Percentiles rank a stretch among this genome's conserved stretches.
Evolutionary conservation across 2,113 vertebrate genomes (phyloP).

Genomic region (Gobiocypris rarus): DNA sequence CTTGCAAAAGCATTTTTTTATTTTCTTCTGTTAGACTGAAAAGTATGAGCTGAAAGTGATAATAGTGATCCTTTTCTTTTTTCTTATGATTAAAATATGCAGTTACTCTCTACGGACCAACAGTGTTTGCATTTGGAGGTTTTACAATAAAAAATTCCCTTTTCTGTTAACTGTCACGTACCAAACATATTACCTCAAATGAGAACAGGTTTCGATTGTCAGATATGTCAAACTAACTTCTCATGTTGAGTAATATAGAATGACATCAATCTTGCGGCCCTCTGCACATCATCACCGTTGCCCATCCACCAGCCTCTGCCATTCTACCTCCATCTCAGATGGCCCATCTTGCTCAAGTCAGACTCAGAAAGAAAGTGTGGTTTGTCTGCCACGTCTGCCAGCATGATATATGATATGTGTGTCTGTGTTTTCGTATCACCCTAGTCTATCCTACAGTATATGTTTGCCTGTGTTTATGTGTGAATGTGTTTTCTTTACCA

Average conservation of each 20-base stretch:
- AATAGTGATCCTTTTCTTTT: neutral
- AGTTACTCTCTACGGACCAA: conserved; percentile 24
- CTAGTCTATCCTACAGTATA: conserved; percentile 20
- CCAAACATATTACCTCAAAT: neutral
- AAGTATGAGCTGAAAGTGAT: conserved; percentile 3
- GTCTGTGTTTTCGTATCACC: conserved; percentile 42
- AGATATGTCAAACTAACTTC: neutral
- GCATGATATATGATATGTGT: conserved; percentile 63
- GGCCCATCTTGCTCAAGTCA: conserved; percentile 81
- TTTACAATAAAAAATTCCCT: conserved; percentile 33
- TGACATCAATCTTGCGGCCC: conserved; percentile 15
- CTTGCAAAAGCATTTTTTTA: neutral
- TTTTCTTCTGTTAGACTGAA: neutral
- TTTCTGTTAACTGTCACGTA: conserved; percentile 4
- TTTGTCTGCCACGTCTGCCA: conserved; percentile 73
- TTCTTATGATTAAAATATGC: neutral
- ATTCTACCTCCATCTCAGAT: conserved; percentile 75
- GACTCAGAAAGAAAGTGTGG: conserved; percentile 85
- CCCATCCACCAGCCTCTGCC: conserved; percentile 68
- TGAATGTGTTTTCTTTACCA: conserved; percentile 54
- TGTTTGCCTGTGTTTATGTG: conserved; percentile 34
- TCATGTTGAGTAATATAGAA: conserved; percentile 37
- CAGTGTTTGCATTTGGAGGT: conserved; percentile 23
- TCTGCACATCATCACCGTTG: conserved; percentile 58
- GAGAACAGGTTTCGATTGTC: neutral